phyloP scores from a whole-genome alignment of 1,140 invertebrate genomes.

The Himalopsyche phryganea region DNA sequence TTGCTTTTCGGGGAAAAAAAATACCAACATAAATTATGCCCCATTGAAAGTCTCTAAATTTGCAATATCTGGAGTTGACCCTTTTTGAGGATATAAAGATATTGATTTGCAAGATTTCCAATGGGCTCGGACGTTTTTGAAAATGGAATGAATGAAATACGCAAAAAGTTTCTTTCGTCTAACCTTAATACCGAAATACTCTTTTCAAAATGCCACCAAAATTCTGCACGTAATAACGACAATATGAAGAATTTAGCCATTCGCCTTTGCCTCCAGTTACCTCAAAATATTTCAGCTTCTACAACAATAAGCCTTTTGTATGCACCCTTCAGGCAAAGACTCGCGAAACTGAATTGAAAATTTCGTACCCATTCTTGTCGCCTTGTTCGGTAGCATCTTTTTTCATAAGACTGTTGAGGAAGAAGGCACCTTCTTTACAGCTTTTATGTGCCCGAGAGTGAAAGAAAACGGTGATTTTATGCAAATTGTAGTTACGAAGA shows the following conservation, averaged over 20 bases:
- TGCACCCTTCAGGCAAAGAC: neutral
- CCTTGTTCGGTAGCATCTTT: neutral
- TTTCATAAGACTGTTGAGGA: neutral
- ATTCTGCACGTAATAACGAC: conserved; percentile 11
- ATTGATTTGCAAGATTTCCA: no score
- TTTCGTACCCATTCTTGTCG: conserved; percentile 1
- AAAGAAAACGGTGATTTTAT: conserved; percentile 1
- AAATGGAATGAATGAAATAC: no score
- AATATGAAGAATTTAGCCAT: conserved; percentile 9
- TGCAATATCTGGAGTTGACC: no score
- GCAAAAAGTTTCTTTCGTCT: no score
- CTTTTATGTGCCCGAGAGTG: neutral
- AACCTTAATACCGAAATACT: neutral
- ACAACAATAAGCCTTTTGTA: conserved; percentile 8
- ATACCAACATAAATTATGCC: no score
- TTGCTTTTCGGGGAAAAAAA: no score
- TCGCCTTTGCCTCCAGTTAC: neutral
- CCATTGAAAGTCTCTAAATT: no score
- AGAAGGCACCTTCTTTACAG: neutral
- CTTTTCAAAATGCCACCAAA: conserved; percentile 2
- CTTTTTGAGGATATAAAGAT: no score
- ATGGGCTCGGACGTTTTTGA: no score
- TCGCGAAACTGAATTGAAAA: conserved; percentile 6
- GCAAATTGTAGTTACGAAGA: neutral
- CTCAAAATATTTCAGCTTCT: neutral